Percentiles rank a stretch among this genome's conserved stretches.
Evolutionary conservation across 2,797 vertebrate species (phyloP).

Genomic region (Loriculus beryllinus): DNA sequence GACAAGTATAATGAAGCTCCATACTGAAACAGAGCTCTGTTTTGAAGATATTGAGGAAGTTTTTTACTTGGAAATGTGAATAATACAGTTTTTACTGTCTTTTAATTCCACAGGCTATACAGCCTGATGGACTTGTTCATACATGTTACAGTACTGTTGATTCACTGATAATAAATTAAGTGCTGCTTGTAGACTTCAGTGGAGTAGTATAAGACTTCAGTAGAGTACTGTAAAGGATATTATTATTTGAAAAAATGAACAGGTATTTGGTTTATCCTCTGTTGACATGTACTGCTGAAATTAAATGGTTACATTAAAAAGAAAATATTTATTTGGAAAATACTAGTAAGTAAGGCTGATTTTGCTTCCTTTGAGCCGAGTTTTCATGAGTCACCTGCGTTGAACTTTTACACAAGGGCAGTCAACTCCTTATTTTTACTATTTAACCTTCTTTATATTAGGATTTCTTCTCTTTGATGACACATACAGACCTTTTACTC

Average conservation of each 20-base stretch:
- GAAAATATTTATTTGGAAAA: not conserved
- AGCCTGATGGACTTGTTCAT: not conserved
- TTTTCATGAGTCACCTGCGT: not conserved
- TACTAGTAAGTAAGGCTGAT: not conserved
- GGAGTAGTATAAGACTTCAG: not conserved
- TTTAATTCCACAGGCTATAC: not conserved
- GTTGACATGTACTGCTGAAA: not conserved
- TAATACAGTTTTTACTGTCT: not conserved
- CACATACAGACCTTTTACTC: constrained; percentile 73
- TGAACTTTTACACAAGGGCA: not conserved
- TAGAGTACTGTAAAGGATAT: not conserved
- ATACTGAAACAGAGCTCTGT: not conserved
- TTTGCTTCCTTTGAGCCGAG: not conserved
- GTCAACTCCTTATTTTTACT: not conserved
- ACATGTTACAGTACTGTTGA: not conserved
- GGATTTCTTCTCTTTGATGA: constrained; percentile 63
- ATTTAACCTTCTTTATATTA: constrained; percentile 69
- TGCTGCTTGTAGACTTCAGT: not conserved
- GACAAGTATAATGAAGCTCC: not conserved
- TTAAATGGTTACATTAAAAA: not conserved
- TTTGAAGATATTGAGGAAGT: not conserved
- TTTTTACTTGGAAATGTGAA: not conserved
- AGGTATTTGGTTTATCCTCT: not conserved
- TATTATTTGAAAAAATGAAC: not conserved
- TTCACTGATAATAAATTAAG: not conserved